Base-by-base conservation (phyloP, 2,113 vertebrate genomes). In the Rhinoderma darwinii region DNA sequence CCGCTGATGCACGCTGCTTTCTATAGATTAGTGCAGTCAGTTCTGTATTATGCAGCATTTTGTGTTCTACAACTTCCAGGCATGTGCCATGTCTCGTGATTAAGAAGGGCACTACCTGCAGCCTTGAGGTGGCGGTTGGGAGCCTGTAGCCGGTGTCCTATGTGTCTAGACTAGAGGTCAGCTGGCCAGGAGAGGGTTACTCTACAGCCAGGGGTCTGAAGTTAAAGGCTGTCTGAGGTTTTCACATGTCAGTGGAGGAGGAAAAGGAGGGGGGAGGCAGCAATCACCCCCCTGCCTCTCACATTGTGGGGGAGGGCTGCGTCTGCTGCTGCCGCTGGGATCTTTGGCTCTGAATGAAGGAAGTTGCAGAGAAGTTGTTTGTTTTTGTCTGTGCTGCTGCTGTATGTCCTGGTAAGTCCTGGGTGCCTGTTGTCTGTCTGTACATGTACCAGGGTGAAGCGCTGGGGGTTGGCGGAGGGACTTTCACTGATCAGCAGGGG, bases 241-340 rank as follows among this genome's bases (percentile, higher is more conserved):
- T 85, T 85, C 84, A 85, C 84, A 72, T 77, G 83, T 85, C 83
- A 77, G 27, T 85, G 51, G 73, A 77, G 72, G 54, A 63, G 41
- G 32, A 66, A 35, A 35, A 43, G 37, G 35, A 17, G 59, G 56
- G 54, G 70, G 39, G 51, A 63, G 54, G 59, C 50, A 41, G 61
- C 30, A 11, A 14, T 70, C 20, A 63, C 17, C 25, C 20, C 61
- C 27, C 70, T 59, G 51, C 32, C 51, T 47, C 27, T 74, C 41
- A 37, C 50, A 56, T 51, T 20, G 77, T 72, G 84, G 84, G 83
- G 84, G 56, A 78, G 84, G 84, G 78, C 51, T 39, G 75, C 47
- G 12, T 22, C 68, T 59, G 74, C 74, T 75, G 51, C 51, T 56
- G 72, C 73, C 30, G 50, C 66, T 84, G 72, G 41, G 75, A 66